Evolutionary conservation across 2,113 vertebrate species (phyloP).

Genomic region (Crotalus helleri): DNA sequence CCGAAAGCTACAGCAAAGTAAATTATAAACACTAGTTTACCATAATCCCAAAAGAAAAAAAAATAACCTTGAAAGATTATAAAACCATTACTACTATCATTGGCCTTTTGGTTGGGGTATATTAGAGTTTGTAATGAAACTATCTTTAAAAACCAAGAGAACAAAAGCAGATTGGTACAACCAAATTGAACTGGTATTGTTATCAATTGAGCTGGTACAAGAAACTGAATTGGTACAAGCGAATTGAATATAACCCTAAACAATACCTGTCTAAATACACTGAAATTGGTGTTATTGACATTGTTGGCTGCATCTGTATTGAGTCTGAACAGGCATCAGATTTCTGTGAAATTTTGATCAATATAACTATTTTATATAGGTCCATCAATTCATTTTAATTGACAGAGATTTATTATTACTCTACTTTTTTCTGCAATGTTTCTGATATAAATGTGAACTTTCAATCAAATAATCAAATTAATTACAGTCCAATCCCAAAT

Average conservation of each 20-base stretch:
- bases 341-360: background rate
- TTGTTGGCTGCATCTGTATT: background rate
- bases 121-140: conserved; percentile 22
- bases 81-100: conserved; percentile 14
- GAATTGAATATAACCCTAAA: background rate
- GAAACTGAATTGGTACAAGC: background rate
- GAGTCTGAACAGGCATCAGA: background rate
- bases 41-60: conserved; percentile 56
- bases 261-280: background rate
- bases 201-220: background rate
- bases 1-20: conserved; percentile 1
- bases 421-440: background rate
- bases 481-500: background rate
- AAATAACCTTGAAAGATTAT: conserved; percentile 2
- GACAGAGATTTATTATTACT: background rate
- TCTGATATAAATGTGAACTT: background rate
- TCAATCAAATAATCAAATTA: background rate
- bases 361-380: background rate
- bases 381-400: background rate
- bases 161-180: conserved; percentile 5
- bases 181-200: background rate
- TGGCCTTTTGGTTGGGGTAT: background rate
- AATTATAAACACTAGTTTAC: conserved; percentile 42
- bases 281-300: background rate
- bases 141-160: background rate